Conservation (phyloP, 1,140 invertebrate genomes). For the Branchinecta lindahli region DNA sequence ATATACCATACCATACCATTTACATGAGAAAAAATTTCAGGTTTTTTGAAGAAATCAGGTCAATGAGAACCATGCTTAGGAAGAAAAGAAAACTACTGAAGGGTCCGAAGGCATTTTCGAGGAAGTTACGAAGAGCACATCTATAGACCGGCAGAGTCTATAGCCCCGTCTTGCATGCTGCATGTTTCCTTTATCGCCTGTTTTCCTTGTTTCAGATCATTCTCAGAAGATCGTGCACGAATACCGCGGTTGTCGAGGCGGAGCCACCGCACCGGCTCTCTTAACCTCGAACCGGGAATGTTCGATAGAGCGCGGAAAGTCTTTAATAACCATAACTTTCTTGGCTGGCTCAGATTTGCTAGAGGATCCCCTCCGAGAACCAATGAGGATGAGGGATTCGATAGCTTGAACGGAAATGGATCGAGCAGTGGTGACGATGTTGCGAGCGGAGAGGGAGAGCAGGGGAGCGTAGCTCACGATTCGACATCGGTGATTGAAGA, state of each 20-base stretch:
- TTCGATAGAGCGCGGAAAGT: neutral
- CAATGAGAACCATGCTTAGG: no score
- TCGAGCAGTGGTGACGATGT: conserved; percentile 31
- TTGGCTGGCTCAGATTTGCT: neutral
- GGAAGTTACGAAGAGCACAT: no score
- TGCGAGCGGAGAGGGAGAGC: conserved; percentile 22
- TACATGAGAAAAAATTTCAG: no score
- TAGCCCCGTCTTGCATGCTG: no score
- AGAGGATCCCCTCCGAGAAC: conserved; percentile 6
- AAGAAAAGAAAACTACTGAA: no score
- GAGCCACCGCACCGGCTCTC: neutral
- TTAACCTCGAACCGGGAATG: neutral
- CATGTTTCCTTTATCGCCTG: no score
- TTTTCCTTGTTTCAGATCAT: neutral
- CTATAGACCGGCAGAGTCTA: no score
- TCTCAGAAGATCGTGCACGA: neutral
- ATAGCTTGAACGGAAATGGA: conserved; percentile 51
- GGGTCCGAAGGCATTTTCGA: neutral
- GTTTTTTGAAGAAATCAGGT: no score
- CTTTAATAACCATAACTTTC: neutral
- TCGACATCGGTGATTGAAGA: conserved; percentile 32
- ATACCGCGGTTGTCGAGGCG: neutral
- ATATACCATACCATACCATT: no score
- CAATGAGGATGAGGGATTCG: conserved; percentile 63
- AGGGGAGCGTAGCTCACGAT: conserved; percentile 34